Percentiles rank a stretch among this genome's conserved stretches.
Evolutionary conservation across 92 coral and sea anemone genomes (phyloP).

Genomic region (Ricordea florida): DNA sequence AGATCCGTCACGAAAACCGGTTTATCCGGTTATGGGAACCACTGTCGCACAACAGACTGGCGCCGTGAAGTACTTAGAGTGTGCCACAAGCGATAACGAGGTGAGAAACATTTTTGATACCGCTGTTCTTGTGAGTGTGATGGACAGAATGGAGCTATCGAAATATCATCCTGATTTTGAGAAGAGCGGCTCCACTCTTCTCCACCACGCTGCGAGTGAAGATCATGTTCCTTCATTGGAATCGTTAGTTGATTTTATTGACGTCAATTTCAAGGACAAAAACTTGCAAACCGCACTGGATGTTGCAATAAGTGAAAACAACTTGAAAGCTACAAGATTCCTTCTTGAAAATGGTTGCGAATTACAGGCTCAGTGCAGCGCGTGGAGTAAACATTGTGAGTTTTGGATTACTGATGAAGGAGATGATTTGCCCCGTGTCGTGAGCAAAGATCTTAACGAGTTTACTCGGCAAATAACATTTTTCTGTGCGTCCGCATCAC

Average conservation of each 20-base stretch:
- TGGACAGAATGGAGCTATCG: conserved; percentile 82
- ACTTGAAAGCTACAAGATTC: conserved; percentile 51
- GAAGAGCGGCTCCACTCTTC: conserved; percentile 69
- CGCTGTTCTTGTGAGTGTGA: conserved; percentile 67
- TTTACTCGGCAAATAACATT: conserved; percentile 66
- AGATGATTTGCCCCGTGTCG: conserved; percentile 49
- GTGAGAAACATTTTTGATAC: conserved; percentile 63
- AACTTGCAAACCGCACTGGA: conserved; percentile 67
- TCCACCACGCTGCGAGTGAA: conserved; percentile 79
- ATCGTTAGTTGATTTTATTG: conserved; percentile 68
- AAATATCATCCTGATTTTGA: conserved; percentile 67
- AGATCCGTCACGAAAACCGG: conserved; percentile 71
- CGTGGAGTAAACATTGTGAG: conserved; percentile 80
- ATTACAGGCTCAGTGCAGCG: conserved; percentile 39
- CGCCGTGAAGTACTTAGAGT: conserved; percentile 88
- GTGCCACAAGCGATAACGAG: conserved; percentile 53
- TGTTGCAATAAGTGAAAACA: conserved; percentile 53
- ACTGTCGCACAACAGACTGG: conserved; percentile 74
- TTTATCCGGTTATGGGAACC: conserved; percentile 70
- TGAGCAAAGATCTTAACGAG: conserved; percentile 54
- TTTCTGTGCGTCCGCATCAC: conserved; percentile 65
- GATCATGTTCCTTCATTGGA: conserved; percentile 78
- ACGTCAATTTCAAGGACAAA: conserved; percentile 71
- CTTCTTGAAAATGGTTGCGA: conserved; percentile 73
- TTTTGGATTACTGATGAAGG: conserved; percentile 72